Conservation (phyloP, 2,113 vertebrate species). For the Petaurus breviceps region DNA sequence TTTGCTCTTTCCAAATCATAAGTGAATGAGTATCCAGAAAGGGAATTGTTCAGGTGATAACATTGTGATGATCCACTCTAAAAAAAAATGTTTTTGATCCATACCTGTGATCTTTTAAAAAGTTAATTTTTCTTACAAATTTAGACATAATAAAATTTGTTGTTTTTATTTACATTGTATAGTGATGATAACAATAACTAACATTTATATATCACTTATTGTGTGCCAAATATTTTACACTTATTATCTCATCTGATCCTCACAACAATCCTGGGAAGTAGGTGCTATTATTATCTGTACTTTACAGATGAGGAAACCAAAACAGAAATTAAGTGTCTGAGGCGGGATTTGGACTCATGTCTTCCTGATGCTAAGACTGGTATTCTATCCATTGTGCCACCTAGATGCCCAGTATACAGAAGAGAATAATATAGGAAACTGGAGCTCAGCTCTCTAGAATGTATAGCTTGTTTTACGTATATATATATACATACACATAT, state of each 20-base stretch:
- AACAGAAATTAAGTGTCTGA: not conserved
- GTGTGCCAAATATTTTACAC: not conserved
- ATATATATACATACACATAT: not conserved
- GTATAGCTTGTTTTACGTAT: not conserved
- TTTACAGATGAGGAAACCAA: not conserved
- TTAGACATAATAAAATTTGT: not conserved
- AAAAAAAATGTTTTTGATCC: not conserved
- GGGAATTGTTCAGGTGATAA: not conserved
- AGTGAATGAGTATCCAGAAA: not conserved
- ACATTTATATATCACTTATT: not conserved
- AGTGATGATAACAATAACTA: not conserved
- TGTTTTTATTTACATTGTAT: not conserved
- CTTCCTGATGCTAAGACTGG: not conserved
- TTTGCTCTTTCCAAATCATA: not conserved
- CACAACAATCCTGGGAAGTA: not conserved
- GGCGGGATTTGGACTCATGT: not conserved
- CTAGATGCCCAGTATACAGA: not conserved
- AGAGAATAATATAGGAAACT: not conserved
- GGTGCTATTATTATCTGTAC: not conserved
- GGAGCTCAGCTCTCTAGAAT: not conserved
- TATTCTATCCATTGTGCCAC: not conserved
- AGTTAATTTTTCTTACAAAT: not conserved
- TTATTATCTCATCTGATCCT: not conserved
- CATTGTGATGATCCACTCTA: not conserved
- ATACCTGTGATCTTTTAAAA: not conserved